These are phyloP conservation scores for Gadopsis bispinosus DNA, from an alignment of 2,797 vertebrate species.

Conservation along the genomic window DNA sequence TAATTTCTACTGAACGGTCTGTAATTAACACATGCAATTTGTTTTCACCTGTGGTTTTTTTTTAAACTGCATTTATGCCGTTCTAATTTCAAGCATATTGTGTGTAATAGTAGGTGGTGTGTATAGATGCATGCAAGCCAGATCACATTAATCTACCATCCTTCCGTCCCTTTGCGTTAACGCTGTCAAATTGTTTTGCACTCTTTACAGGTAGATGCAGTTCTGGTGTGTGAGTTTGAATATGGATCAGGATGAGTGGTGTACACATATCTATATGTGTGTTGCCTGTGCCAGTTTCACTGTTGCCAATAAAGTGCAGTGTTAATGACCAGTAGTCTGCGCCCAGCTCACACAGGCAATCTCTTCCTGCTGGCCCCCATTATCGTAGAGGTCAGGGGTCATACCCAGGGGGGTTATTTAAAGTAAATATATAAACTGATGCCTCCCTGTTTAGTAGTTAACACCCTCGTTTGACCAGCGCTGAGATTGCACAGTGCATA, in stretches of 20 bases:
- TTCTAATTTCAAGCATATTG: slow-evolving; percentile 52
- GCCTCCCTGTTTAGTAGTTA: slow-evolving; percentile 86
- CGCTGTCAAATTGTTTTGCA: background rate
- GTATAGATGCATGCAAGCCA: slow-evolving; percentile 8
- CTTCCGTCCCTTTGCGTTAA: background rate
- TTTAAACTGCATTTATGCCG: slow-evolving; percentile 28
- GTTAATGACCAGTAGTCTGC: slow-evolving; percentile 82
- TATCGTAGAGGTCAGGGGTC: slow-evolving; percentile 85
- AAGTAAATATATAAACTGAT: slow-evolving; percentile 89
- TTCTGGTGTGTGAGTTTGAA: slow-evolving; percentile 14
- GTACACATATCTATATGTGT: slow-evolving; percentile 33
- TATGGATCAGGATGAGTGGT: slow-evolving; percentile 38
- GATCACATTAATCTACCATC: too few relatives aligned
- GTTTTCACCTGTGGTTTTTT: slow-evolving; percentile 54
- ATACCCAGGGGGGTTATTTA: slow-evolving; percentile 86
- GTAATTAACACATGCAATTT: slow-evolving; percentile 75
- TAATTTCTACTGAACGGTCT: slow-evolving; percentile 66
- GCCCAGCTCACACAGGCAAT: slow-evolving; percentile 79
- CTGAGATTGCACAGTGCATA: slow-evolving; percentile 83
- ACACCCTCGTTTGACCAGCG: slow-evolving; percentile 85
- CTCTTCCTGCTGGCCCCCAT: slow-evolving; percentile 81
- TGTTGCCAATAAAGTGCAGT: slow-evolving; percentile 81
- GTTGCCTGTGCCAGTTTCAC: slow-evolving; percentile 62
- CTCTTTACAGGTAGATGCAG: background rate
- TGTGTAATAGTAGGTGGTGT: slow-evolving; percentile 5